Conservation (phyloP, 2,888 invertebrate genomes). For the Peribatodes rhomboidaria region DNA sequence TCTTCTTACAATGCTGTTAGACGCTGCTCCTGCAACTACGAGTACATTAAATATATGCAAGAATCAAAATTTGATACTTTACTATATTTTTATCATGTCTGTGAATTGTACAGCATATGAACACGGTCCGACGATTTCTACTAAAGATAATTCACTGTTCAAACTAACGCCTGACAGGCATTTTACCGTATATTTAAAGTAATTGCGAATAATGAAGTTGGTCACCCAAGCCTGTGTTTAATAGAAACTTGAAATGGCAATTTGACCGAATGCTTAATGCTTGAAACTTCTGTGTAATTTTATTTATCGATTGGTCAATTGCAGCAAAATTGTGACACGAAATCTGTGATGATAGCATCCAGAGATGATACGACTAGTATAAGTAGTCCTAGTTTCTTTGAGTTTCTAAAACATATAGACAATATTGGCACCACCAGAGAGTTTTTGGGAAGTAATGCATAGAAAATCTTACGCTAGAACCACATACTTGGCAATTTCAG, state of each 20-base stretch:
- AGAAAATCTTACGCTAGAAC: too few relatives aligned
- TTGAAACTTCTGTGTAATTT: not conserved
- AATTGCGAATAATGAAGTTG: not conserved
- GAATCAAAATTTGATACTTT: not conserved
- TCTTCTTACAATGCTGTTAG: not conserved
- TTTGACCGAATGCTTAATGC: conserved; percentile 11
- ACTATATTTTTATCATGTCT: too few relatives aligned
- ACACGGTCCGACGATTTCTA: too few relatives aligned
- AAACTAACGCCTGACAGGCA: not conserved
- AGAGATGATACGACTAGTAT: too few relatives aligned
- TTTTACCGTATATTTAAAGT: not conserved
- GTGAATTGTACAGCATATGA: too few relatives aligned
- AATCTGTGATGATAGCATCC: too few relatives aligned
- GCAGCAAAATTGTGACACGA: too few relatives aligned
- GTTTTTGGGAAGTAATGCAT: too few relatives aligned
- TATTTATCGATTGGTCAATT: not conserved
- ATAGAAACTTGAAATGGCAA: conserved; percentile 8
- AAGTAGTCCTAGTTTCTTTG: too few relatives aligned
- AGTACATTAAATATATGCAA: not conserved
- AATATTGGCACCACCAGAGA: too few relatives aligned
- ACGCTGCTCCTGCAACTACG: not conserved
- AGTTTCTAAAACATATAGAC: too few relatives aligned
- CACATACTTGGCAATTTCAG: too few relatives aligned
- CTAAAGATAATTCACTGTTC: not conserved
- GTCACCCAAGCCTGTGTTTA: not conserved